A percentile compares a stretch with the other conserved stretches of the same genome.
phyloP scores from a whole-genome alignment of 2,888 invertebrate species.

The Galerucella calmariensis region DNA sequence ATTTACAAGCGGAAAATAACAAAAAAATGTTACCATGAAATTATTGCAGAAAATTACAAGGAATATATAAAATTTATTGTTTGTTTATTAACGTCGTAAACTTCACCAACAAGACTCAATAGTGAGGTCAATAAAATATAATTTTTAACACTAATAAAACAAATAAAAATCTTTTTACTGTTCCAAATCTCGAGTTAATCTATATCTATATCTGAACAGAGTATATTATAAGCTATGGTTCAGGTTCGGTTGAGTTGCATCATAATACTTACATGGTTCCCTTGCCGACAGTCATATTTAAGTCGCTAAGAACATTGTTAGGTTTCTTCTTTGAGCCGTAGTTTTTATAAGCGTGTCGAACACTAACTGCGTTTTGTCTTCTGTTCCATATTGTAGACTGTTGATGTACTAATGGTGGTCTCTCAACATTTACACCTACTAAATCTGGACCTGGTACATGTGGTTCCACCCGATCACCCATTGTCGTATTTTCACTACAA shows the following conservation, averaged over 20 bases:
- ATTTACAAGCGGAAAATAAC: not conserved
- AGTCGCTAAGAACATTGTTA: slow-evolving; percentile 86
- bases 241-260: not conserved
- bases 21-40: not conserved
- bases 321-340: slow-evolving; percentile 90
- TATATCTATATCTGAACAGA: too few relatives aligned
- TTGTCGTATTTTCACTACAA: slow-evolving; percentile 64
- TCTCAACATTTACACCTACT: slow-evolving; percentile 61
- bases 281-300: slow-evolving; percentile 93
- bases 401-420: slow-evolving; percentile 62
- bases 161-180: too few relatives aligned
- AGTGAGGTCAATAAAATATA: too few relatives aligned
- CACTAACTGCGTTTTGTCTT: slow-evolving; percentile 86
- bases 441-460: slow-evolving; percentile 62
- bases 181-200: too few relatives aligned
- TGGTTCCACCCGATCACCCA: slow-evolving; percentile 62
- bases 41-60: not conserved
- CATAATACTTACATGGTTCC: slow-evolving; percentile 88
- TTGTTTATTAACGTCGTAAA: too few relatives aligned
- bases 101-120: too few relatives aligned
- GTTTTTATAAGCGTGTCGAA: slow-evolving; percentile 88
- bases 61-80: too few relatives aligned
- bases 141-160: too few relatives aligned
- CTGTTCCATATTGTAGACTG: slow-evolving; percentile 72
- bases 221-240: too few relatives aligned